Conservation (phyloP, 1,140 invertebrate species). For the Dendrolimus punctatus region DNA sequence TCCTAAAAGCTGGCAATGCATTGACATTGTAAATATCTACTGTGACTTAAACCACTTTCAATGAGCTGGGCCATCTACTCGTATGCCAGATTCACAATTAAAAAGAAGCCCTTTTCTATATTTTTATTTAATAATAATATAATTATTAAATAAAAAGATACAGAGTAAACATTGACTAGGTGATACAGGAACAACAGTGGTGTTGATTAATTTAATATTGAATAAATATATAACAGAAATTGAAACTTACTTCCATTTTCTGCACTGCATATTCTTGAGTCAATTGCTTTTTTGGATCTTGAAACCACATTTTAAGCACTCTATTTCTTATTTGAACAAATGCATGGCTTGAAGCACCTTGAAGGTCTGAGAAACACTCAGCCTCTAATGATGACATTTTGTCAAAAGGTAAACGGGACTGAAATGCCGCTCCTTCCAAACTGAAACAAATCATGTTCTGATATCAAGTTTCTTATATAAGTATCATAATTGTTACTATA, state of each 20-base stretch:
- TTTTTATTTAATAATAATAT: not conserved
- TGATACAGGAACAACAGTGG: not conserved
- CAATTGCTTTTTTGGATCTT: slow-evolving; percentile 95
- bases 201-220: not conserved
- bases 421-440: slow-evolving; percentile 93
- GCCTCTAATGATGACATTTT: slow-evolving; percentile 96
- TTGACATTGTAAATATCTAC: too few relatives aligned
- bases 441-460: slow-evolving; percentile 58
- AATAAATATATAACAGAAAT: not conserved
- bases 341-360: slow-evolving; percentile 87
- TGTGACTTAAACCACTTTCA: too few relatives aligned
- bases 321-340: slow-evolving; percentile 95
- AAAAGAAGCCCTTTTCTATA: too few relatives aligned
- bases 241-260: slow-evolving; percentile 80
- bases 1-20: too few relatives aligned
- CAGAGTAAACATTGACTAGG: not conserved
- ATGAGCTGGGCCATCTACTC: too few relatives aligned
- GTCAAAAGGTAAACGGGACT: slow-evolving; percentile 94
- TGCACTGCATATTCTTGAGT: slow-evolving; percentile 86
- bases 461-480: too few relatives aligned
- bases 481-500: too few relatives aligned
- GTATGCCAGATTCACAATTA: too few relatives aligned
- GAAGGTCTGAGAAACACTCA: slow-evolving; percentile 93
- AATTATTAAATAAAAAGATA: not conserved
- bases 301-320: slow-evolving; percentile 96